These are phyloP conservation scores for Allophyes oxyacanthae DNA, from an alignment of 2,888 invertebrate species.

Conservation along the genomic window DNA sequence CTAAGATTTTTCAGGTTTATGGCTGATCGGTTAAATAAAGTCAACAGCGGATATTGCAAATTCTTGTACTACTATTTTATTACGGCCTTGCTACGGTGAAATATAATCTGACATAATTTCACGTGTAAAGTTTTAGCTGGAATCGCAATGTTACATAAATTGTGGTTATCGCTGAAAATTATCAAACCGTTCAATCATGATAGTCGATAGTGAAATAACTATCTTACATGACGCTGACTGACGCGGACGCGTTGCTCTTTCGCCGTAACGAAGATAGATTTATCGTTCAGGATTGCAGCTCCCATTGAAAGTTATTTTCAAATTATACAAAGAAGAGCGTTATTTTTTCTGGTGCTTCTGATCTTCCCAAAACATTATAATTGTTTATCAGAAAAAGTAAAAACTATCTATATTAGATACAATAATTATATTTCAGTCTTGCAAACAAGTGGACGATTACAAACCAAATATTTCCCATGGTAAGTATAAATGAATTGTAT, in stretches of 20 bases:
- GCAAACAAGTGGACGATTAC: too few relatives aligned
- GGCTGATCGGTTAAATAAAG: not conserved
- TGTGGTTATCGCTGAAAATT: not conserved
- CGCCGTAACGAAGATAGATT: not conserved
- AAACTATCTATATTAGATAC: too few relatives aligned
- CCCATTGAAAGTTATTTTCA: not conserved
- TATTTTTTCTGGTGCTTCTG: too few relatives aligned
- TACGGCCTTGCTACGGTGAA: too few relatives aligned
- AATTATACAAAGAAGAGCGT: too few relatives aligned
- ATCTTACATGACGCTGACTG: not conserved
- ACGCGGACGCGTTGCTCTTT: not conserved
- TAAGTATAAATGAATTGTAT: too few relatives aligned
- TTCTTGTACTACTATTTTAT: not conserved
- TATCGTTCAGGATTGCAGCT: not conserved
- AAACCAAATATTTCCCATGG: too few relatives aligned
- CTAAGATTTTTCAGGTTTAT: too few relatives aligned
- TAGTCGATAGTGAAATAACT: not conserved
- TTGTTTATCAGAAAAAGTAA: too few relatives aligned
- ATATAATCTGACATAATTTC: not conserved
- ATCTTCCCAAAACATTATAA: too few relatives aligned
- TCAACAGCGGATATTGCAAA: not conserved
- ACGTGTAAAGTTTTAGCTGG: not conserved
- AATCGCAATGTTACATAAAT: not conserved
- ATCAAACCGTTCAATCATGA: slow-evolving; percentile 5
- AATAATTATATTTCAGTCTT: too few relatives aligned